phyloP scores from a whole-genome alignment of 2,113 vertebrate genomes.

The Zapus hudsonius region DNA sequence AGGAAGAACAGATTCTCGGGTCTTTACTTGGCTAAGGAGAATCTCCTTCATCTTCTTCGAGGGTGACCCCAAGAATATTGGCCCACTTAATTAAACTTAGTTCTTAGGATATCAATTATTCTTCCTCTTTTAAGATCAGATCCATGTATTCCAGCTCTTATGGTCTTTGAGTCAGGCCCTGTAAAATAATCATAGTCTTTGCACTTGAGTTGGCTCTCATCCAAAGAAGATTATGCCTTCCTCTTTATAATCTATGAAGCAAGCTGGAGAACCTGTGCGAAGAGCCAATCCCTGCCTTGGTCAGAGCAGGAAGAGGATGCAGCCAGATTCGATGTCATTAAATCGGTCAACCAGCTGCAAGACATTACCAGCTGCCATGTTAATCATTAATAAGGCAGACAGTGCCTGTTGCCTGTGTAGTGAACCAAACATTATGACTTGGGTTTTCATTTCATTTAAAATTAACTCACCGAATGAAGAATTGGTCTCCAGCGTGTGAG shows the following conservation, averaged over 20 bases:
- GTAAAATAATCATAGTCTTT: constrained; percentile 14
- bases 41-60: not conserved
- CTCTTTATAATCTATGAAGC: not conserved
- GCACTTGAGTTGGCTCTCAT: not conserved
- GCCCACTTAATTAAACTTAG: not conserved
- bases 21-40: not conserved
- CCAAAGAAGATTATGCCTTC: constrained; percentile 12
- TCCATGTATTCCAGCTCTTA: not conserved
- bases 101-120: not conserved
- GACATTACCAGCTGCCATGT: constrained; percentile 77
- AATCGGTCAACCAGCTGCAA: constrained; percentile 77
- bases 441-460: constrained; percentile 80
- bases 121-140: not conserved
- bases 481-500: constrained; percentile 60
- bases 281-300: constrained; percentile 28
- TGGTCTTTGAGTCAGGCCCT: not conserved
- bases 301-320: constrained; percentile 44
- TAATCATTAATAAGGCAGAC: constrained; percentile 82
- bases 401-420: constrained; percentile 72
- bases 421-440: constrained; percentile 78
- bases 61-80: not conserved
- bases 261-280: not conserved
- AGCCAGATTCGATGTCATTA: constrained; percentile 71
- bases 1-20: not conserved
- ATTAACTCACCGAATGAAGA: constrained; percentile 78